Evolutionary conservation across 1,140 invertebrate genomes (phyloP).

Genomic region (Heliconius hewitsoni): DNA sequence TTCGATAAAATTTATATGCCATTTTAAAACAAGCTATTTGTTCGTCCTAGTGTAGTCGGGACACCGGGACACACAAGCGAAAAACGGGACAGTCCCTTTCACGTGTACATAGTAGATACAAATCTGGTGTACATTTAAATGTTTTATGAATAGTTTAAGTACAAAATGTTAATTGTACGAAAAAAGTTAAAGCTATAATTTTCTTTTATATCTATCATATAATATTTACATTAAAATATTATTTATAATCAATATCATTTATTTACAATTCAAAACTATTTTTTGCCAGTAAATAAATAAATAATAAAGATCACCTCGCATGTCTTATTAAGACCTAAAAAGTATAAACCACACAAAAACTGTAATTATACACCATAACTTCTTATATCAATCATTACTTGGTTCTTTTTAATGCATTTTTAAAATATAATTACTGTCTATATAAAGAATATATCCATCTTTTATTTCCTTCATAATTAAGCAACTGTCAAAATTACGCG

Average conservation of each 20-base stretch:
- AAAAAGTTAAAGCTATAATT: background rate
- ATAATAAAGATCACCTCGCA: slow-evolving; percentile 1
- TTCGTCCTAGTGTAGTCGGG: too few species aligned
- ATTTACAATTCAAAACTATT: background rate
- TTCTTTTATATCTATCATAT: background rate
- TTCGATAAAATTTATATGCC: too few species aligned
- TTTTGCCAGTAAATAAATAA: background rate
- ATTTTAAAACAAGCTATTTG: too few species aligned
- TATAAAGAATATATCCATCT: slow-evolving; percentile 15
- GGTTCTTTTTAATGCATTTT: background rate
- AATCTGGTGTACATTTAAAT: too few species aligned
- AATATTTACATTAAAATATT: background rate
- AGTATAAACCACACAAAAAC: slow-evolving; percentile 6
- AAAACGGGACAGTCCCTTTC: too few species aligned
- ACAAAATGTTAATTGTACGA: background rate
- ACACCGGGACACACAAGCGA: too few species aligned
- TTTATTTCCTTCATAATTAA: slow-evolving; percentile 27
- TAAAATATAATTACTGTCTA: slow-evolving; percentile 19
- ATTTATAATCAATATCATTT: background rate
- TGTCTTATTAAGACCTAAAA: slow-evolving; percentile 23
- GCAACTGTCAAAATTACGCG: slow-evolving; percentile 25
- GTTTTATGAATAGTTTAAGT: too few species aligned
- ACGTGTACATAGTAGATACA: too few species aligned
- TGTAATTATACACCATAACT: slow-evolving; percentile 6
- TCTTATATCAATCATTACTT: slow-evolving; percentile 20